Percentiles rank a stretch among this genome's conserved stretches.
These are phyloP conservation scores for Leptocoma aspasia DNA, from an alignment of 2,113 vertebrate genomes.

Conservation along the genomic window DNA sequence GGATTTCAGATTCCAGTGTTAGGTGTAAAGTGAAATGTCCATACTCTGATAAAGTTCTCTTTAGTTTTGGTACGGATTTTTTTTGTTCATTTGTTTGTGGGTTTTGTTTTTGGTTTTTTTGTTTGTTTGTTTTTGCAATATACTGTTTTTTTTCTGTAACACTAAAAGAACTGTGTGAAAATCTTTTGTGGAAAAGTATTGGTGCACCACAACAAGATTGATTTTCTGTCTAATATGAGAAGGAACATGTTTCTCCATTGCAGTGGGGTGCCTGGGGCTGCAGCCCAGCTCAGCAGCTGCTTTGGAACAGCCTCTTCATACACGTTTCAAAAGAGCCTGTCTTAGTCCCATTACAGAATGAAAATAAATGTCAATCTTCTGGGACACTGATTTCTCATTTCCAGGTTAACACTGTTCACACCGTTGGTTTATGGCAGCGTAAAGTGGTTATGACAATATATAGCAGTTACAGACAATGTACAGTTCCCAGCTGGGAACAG, in stretches of 20 bases:
- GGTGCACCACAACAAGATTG: neutral
- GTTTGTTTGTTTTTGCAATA: neutral
- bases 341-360: neutral
- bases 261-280: neutral
- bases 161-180: neutral
- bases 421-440: neutral
- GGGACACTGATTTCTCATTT: constrained; percentile 21
- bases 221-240: neutral
- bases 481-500: constrained; percentile 30
- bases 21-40: neutral
- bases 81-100: rapidly evolving
- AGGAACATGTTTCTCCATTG: neutral
- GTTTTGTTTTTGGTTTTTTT: neutral
- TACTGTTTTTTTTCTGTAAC: neutral
- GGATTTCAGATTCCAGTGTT: neutral
- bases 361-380: constrained; percentile 45
- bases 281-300: neutral
- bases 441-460: constrained; percentile 36
- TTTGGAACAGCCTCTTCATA: neutral
- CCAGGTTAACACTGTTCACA: constrained; percentile 15
- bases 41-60: neutral
- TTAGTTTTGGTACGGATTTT: neutral
- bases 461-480: neutral
- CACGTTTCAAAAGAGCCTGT: neutral
- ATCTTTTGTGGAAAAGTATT: neutral